Conservation (phyloP, 2,113 vertebrate species). For the Galemys pyrenaicus region DNA sequence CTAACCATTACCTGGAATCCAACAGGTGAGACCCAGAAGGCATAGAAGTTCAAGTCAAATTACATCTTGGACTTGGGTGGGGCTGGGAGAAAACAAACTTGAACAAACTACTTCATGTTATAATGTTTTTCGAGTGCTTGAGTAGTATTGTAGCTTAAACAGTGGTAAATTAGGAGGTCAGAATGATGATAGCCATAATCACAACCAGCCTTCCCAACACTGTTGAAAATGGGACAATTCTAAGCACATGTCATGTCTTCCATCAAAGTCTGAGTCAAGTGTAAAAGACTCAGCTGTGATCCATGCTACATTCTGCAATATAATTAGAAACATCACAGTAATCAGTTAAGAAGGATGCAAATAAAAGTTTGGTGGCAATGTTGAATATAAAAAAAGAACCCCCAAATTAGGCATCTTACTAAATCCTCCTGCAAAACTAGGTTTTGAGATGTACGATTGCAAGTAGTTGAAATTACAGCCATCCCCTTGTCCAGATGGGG, state of each 20-base stretch:
- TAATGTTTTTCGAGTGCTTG: constrained; percentile 28
- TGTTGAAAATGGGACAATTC: background rate
- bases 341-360: background rate
- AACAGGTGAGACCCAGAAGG: background rate
- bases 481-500: background rate
- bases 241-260: background rate
- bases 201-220: background rate
- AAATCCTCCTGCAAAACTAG: background rate
- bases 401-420: background rate
- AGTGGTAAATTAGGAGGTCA: constrained; percentile 43
- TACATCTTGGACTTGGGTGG: background rate
- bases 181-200: constrained; percentile 54
- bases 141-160: constrained; percentile 63
- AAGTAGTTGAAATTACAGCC: background rate
- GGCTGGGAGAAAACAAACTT: background rate
- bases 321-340: background rate
- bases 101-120: background rate
- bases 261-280: background rate
- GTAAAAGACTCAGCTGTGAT: background rate
- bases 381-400: background rate
- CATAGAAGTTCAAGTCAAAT: constrained; percentile 53
- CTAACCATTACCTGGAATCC: background rate
- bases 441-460: background rate
- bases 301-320: background rate
- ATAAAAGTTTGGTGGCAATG: background rate